These are phyloP conservation scores for Eremophila alpestris DNA, from an alignment of 2,797 vertebrate genomes.

Conservation along the genomic window DNA sequence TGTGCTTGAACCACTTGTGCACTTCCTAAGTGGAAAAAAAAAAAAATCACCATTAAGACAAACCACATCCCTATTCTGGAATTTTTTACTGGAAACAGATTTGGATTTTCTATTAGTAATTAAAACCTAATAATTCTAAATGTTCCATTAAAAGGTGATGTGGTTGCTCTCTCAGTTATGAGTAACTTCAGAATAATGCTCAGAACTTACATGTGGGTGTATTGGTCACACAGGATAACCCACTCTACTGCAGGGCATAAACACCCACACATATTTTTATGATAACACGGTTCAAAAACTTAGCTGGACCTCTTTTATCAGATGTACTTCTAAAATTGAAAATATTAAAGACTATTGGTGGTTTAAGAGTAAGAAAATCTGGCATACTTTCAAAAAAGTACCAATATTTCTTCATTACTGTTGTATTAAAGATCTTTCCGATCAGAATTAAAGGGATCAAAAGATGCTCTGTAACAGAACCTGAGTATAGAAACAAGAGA, in stretches of 20 bases:
- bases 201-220: not conserved
- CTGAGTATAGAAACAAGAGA: not conserved
- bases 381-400: not conserved
- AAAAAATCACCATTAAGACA: not conserved
- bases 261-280: not conserved
- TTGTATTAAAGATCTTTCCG: not conserved
- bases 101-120: not conserved
- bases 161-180: not conserved
- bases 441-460: not conserved
- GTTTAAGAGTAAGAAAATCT: not conserved
- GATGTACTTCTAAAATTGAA: not conserved
- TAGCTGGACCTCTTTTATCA: not conserved
- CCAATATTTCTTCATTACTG: not conserved
- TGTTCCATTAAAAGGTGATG: not conserved
- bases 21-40: constrained; percentile 76
- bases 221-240: not conserved
- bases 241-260: not conserved
- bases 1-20: constrained; percentile 89
- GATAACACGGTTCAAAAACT: not conserved
- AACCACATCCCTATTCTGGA: not conserved
- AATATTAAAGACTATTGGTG: not conserved
- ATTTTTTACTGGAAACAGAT: not conserved
- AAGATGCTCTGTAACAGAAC: not conserved
- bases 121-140: not conserved
- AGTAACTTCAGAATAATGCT: not conserved